Conservation (phyloP, 1,140 invertebrate genomes). For the Trichonephila clavipes region DNA sequence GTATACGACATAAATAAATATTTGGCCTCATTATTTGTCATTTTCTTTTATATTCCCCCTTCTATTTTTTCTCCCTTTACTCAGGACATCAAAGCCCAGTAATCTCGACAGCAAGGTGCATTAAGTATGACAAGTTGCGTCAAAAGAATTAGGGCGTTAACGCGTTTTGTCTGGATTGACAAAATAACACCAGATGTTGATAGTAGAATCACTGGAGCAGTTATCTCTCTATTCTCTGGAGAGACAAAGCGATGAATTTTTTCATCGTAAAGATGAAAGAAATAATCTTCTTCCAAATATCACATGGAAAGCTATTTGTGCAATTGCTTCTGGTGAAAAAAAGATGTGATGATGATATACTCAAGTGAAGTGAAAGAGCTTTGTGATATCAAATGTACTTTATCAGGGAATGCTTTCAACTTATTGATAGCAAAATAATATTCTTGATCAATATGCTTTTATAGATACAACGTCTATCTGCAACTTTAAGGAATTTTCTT, state of each 20-base stretch:
- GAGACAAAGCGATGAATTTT: background rate
- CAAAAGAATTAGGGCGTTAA: constrained; percentile 58
- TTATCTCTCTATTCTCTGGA: background rate
- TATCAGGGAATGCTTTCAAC: no score
- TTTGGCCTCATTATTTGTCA: background rate
- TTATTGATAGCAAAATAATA: no score
- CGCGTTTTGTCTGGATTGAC: background rate
- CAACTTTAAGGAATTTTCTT: no score
- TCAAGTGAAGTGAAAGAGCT: background rate
- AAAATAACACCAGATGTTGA: constrained; percentile 20
- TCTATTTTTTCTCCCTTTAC: background rate
- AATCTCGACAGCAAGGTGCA: constrained; percentile 1
- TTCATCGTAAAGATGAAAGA: background rate
- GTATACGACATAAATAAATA: no score
- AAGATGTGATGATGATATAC: background rate
- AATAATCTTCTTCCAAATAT: background rate
- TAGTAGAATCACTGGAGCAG: background rate
- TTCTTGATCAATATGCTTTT: no score
- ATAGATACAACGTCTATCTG: no score
- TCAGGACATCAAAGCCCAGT: background rate
- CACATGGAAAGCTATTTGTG: background rate
- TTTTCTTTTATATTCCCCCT: background rate
- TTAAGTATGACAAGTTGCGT: constrained; percentile 23
- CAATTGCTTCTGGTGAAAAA: background rate
- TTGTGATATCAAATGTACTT: no score